phyloP scores from a whole-genome alignment of 2,113 vertebrate genomes.

The Chinchilla lanigera region DNA sequence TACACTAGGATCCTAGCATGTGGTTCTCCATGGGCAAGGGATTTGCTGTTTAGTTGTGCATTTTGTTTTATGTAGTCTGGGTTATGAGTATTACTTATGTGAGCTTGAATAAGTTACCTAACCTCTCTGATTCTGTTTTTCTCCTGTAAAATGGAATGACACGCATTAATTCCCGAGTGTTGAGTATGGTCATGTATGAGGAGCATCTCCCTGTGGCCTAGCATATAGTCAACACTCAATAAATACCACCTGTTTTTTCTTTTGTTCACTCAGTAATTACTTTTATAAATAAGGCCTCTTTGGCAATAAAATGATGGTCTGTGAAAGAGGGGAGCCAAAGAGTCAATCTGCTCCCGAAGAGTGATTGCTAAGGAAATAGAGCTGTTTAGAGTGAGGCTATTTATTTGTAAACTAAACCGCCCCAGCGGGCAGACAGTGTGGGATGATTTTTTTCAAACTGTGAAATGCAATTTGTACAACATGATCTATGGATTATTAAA shows the following conservation, averaged over 20 bases:
- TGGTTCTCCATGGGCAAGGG: neutral
- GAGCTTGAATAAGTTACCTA: neutral
- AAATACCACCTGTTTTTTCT: conserved; percentile 46
- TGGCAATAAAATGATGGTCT: conserved; percentile 42
- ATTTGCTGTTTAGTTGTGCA: neutral
- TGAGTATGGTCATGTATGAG: neutral
- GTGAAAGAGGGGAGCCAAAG: neutral
- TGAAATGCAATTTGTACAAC: conserved; percentile 78
- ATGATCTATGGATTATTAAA: conserved; percentile 80
- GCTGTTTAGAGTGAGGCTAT: conserved; percentile 55
- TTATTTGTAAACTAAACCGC: conserved; percentile 78
- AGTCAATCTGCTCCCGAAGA: conserved; percentile 52
- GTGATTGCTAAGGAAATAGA: conserved; percentile 71
- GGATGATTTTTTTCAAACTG: conserved; percentile 73
- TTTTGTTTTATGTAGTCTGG: neutral
- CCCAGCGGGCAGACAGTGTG: conserved; percentile 67
- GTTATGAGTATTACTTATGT: neutral
- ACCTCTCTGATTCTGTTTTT: neutral
- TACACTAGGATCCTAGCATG: neutral
- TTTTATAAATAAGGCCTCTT: conserved; percentile 66
- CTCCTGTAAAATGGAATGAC: neutral
- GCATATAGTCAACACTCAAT: neutral
- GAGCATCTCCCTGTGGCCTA: neutral
- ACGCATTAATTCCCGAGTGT: neutral
- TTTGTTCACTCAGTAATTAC: conserved; percentile 44